Evolutionary conservation across 2,888 invertebrate species (phyloP), one percentile per base, ranked within the genome.

Genomic region (Aleiodes alternator): DNA sequence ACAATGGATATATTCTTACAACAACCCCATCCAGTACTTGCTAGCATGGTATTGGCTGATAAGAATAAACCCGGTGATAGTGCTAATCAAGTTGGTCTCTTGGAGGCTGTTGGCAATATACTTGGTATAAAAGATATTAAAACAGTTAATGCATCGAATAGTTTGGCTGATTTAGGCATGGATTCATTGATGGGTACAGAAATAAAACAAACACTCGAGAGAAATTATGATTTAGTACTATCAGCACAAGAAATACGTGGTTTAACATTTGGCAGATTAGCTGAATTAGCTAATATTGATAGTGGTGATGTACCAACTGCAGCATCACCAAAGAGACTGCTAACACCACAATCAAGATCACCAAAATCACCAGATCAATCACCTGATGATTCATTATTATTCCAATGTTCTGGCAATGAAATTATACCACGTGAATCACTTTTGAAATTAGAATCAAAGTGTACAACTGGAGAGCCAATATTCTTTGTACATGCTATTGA

Each of bases 161-260:
- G 95, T 56, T 91, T 99, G 64, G 97, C 97, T 38, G 99, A 99
- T 90, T 92, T 99, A 55, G 99, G 99, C 78, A 96, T 99, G 94
- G 99, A 99, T 89, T 98, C 98, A 1, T 91, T 99, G 81, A 99
- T 99, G 99, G 98, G 98, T 61, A 98, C 99, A 1, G 99, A 99
- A 92, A 97, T 99, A 86, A 98, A 98, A 90, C 98, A 98, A 90
- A 96, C 96, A 0, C 91, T 98, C 72, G 98, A 98, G 90, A 92
- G 98, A 74, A 96, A 96, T 86, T 98, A 95, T 90, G 98, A 99
- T 90, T 90, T 98, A 76, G 94, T 96, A 29, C 91, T 99, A 78
- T 95, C 96, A 78, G 96, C 97, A 82, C 96, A 96, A 90, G 98
- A 98, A 90, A 97, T 98, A 84, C 93, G 98, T 79, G 92, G 91